These are phyloP conservation scores for Lamellibrachia columna DNA, from an alignment of 2,888 invertebrate genomes.

Conservation along the genomic window DNA sequence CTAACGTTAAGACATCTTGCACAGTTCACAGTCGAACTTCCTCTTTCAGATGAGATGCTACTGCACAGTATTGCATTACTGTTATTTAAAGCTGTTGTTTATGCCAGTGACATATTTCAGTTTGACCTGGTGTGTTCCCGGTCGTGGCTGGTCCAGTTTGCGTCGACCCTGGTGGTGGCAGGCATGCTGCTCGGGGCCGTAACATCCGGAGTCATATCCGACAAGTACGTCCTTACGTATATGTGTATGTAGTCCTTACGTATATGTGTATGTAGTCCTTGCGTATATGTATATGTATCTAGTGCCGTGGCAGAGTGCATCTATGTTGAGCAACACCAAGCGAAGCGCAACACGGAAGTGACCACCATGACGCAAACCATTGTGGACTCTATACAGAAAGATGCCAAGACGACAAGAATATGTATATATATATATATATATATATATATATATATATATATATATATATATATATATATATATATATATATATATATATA, in stretches of 20 bases:
- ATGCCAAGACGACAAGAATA: too few relatives aligned
- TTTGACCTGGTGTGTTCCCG: conserved; percentile 35
- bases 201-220: conserved; percentile 34
- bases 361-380: too few relatives aligned
- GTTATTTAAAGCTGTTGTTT: neutral
- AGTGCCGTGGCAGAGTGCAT: too few relatives aligned
- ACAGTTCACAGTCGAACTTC: neutral
- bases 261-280: too few relatives aligned
- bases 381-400: too few relatives aligned
- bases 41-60: neutral
- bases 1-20: neutral
- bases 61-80: neutral
- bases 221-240: conserved; percentile 28
- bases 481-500: too few relatives aligned
- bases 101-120: conserved; percentile 23
- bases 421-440: too few relatives aligned
- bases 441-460: too few relatives aligned
- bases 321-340: too few relatives aligned
- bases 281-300: too few relatives aligned
- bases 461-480: too few relatives aligned
- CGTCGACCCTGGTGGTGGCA: conserved; percentile 36
- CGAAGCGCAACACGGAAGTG: too few relatives aligned
- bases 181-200: conserved; percentile 36
- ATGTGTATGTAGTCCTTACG: neutral
- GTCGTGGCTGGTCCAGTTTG: conserved; percentile 35